phyloP scores from a whole-genome alignment of 2,888 invertebrate genomes.

The Calliopum simillimum region DNA sequence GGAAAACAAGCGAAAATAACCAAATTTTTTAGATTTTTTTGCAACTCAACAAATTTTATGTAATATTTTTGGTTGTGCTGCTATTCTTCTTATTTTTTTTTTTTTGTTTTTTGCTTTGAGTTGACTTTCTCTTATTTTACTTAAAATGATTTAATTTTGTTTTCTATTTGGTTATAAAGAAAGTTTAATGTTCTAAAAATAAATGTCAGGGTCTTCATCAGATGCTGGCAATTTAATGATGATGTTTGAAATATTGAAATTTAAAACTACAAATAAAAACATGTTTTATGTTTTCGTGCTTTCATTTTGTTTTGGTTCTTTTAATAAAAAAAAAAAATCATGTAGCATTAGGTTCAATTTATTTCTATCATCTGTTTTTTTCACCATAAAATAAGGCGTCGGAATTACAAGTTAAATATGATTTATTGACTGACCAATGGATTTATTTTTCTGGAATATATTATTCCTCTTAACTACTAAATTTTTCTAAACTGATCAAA shows the following conservation, averaged over 20 bases:
- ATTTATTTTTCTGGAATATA: too few relatives aligned
- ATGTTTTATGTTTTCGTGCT: constrained; percentile 3
- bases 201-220: constrained; percentile 61
- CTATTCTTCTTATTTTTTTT: constrained; percentile 16
- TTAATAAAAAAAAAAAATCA: not conserved
- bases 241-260: too few relatives aligned
- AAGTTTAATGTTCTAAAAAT: constrained; percentile 58
- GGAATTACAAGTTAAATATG: too few relatives aligned
- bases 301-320: not conserved
- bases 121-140: not conserved
- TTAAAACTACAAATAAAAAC: not conserved
- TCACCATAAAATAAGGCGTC: too few relatives aligned
- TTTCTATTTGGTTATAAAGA: constrained; percentile 40
- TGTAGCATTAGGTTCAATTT: too few relatives aligned
- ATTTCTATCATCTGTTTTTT: too few relatives aligned
- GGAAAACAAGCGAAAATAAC: constrained; percentile 5
- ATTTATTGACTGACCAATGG: too few relatives aligned
- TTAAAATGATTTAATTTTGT: not conserved
- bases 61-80: not conserved
- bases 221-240: not conserved
- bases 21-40: not conserved
- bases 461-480: too few relatives aligned
- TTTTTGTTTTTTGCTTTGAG: constrained; percentile 11
- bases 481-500: too few relatives aligned
- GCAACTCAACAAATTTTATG: constrained; percentile 15